phyloP scores from a whole-genome alignment of 2,888 invertebrate species.

The Myopa tessellatipennis region DNA sequence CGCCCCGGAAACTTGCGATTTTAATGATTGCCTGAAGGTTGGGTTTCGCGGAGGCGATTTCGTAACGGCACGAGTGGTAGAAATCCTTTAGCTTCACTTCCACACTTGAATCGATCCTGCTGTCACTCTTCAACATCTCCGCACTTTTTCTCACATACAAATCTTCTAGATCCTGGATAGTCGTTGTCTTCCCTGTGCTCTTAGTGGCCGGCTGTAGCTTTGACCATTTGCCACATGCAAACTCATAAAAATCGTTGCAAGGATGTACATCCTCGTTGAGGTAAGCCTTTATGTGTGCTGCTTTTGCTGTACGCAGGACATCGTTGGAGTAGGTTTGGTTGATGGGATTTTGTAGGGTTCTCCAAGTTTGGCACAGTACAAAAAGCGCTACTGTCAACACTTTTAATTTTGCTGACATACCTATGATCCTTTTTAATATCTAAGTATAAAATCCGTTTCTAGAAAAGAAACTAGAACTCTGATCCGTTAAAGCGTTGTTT shows the following conservation, averaged over 20 bases:
- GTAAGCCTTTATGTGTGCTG: constrained; percentile 59
- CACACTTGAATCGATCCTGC: constrained; percentile 52
- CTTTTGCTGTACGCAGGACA: constrained; percentile 60
- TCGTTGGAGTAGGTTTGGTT: constrained; percentile 57
- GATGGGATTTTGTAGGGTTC: constrained; percentile 25
- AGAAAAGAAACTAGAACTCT: neutral
- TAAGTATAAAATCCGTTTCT: neutral
- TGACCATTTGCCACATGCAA: constrained; percentile 64
- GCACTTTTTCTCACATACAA: constrained; percentile 60
- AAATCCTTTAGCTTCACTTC: constrained; percentile 59
- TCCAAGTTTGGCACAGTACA: constrained; percentile 24
- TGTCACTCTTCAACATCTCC: constrained; percentile 53
- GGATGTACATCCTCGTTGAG: constrained; percentile 54
- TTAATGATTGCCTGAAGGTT: constrained; percentile 49
- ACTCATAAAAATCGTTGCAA: constrained; percentile 62
- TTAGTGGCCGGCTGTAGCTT: constrained; percentile 55
- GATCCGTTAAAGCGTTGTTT: constrained; percentile 5
- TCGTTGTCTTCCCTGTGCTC: constrained; percentile 53
- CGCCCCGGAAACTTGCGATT: constrained; percentile 58
- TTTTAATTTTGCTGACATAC: neutral
- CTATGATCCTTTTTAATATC: neutral
- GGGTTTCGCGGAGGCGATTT: constrained; percentile 49
- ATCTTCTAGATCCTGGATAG: constrained; percentile 59
- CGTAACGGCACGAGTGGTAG: constrained; percentile 56
- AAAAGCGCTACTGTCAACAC: constrained; percentile 3